These are phyloP conservation scores for Gerosis bhagava DNA, from an alignment of 2,888 invertebrate genomes.

Conservation along the genomic window DNA sequence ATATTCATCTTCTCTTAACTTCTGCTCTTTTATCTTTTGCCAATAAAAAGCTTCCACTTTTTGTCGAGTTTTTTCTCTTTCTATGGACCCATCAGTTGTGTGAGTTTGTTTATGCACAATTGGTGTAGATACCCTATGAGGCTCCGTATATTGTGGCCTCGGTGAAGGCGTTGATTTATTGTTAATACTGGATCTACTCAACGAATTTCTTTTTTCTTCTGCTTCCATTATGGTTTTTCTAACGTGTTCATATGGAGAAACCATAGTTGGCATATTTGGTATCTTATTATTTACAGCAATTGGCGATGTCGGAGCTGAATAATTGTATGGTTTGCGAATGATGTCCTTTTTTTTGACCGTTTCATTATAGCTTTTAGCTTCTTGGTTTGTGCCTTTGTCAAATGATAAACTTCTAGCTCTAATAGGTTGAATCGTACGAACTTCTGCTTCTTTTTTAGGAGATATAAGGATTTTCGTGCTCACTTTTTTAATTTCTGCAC, in stretches of 20 bases:
- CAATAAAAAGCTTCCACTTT: slow-evolving; percentile 86
- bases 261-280: slow-evolving; percentile 68
- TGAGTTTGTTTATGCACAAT: slow-evolving; percentile 23
- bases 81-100: slow-evolving; percentile 42
- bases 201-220: slow-evolving; percentile 63
- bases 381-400: slow-evolving; percentile 45
- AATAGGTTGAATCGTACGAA: slow-evolving; percentile 67
- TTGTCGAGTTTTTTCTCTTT: slow-evolving; percentile 80
- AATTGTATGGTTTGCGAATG: slow-evolving; percentile 57
- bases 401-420: slow-evolving; percentile 69
- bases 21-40: slow-evolving; percentile 85
- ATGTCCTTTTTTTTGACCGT: slow-evolving; percentile 23
- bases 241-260: slow-evolving; percentile 68
- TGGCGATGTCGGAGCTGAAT: slow-evolving; percentile 74
- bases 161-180: slow-evolving; percentile 51
- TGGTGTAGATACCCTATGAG: slow-evolving; percentile 11
- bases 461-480: slow-evolving; percentile 72
- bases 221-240: slow-evolving; percentile 65
- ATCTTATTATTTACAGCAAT: slow-evolving; percentile 59
- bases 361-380: slow-evolving; percentile 10
- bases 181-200: slow-evolving; percentile 46
- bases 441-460: slow-evolving; percentile 75
- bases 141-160: slow-evolving; percentile 19
- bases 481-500: slow-evolving; percentile 74
- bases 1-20: slow-evolving; percentile 83